Evolutionary conservation across 2,888 invertebrate species (phyloP).

Genomic region (Vannuccia rotundouncinata): DNA sequence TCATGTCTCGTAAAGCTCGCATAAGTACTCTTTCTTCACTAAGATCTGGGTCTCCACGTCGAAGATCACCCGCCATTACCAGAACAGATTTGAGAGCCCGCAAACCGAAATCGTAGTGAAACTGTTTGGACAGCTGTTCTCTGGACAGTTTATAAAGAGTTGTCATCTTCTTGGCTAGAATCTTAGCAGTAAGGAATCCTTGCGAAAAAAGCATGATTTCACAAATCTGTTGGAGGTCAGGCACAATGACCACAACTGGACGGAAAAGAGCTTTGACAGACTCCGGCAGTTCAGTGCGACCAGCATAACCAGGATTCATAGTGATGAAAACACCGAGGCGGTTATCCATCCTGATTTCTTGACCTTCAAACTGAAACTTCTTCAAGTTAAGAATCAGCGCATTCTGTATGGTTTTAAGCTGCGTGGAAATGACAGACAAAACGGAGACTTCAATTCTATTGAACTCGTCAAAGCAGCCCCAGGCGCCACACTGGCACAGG

Average conservation of each 20-base stretch:
- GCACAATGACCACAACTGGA: slow-evolving; percentile 83
- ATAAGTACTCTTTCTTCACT: slow-evolving; percentile 79
- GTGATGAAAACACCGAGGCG: slow-evolving; percentile 88
- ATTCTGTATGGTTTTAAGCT: slow-evolving; percentile 78
- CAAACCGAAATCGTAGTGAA: slow-evolving; percentile 86
- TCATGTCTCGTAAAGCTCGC: slow-evolving; percentile 84
- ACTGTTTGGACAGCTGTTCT: slow-evolving; percentile 82
- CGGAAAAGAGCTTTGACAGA: slow-evolving; percentile 78
- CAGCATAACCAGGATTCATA: slow-evolving; percentile 89
- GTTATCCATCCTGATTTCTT: slow-evolving; percentile 71
- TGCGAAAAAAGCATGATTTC: slow-evolving; percentile 83
- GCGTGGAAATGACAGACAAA: slow-evolving; percentile 82
- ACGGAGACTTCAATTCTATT: slow-evolving; percentile 86
- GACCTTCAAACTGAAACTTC: slow-evolving; percentile 75
- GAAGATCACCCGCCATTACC: slow-evolving; percentile 81
- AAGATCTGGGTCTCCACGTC: slow-evolving; percentile 69
- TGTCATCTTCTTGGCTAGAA: slow-evolving; percentile 85
- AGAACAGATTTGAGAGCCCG: slow-evolving; percentile 82
- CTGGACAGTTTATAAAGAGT: slow-evolving; percentile 76
- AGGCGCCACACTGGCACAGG: slow-evolving; percentile 78
- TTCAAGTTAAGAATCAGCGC: slow-evolving; percentile 70
- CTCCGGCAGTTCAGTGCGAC: slow-evolving; percentile 81
- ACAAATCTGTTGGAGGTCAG: slow-evolving; percentile 83
- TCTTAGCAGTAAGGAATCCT: slow-evolving; percentile 52
- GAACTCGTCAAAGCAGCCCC: slow-evolving; percentile 93